Evolutionary conservation across 2,797 vertebrate genomes (phyloP).

Genomic region (Rachycentron canadum): DNA sequence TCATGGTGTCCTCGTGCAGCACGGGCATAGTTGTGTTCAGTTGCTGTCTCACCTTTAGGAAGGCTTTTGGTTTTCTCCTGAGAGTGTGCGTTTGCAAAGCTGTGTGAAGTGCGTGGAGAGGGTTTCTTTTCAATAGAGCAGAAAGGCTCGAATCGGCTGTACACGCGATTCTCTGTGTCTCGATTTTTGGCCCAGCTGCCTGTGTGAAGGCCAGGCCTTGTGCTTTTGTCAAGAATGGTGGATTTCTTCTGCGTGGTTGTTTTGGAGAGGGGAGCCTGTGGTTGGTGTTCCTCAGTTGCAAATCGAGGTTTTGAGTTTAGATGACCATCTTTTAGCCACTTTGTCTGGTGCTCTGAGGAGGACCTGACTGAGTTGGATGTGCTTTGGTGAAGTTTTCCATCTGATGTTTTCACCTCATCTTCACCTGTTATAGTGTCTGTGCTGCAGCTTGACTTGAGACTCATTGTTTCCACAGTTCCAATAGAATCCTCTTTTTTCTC

Average conservation of each 20-base stretch:
- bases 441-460: conserved; percentile 87
- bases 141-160: conserved; percentile 92
- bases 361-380: conserved; percentile 81
- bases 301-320: conserved; percentile 89
- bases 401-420: conserved; percentile 79
- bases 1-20: conserved; percentile 86
- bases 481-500: conserved; percentile 88
- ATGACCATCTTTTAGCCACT: conserved; percentile 67
- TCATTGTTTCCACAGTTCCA: conserved; percentile 82
- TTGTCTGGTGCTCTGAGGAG: conserved; percentile 79
- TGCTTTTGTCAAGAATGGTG: conserved; percentile 15
- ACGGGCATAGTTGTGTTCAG: conserved; percentile 76
- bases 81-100: conserved; percentile 58
- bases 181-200: conserved; percentile 74
- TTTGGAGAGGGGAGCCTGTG: conserved; percentile 57
- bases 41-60: conserved; percentile 73
- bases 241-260: conserved; percentile 50
- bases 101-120: background rate
- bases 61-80: conserved; percentile 83
- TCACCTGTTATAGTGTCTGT: conserved; percentile 90
- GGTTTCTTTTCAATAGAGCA: conserved; percentile 85
- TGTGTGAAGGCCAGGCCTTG: conserved; percentile 54
- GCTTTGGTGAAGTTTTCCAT: conserved; percentile 72
- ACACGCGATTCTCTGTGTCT: conserved; percentile 82
- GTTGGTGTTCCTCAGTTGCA: conserved; percentile 88